A percentile compares a stretch with the other conserved stretches of the same genome.
Evolutionary conservation across 2,113 vertebrate species (phyloP).

Genomic region (Poeciliopsis turrubarensis): DNA sequence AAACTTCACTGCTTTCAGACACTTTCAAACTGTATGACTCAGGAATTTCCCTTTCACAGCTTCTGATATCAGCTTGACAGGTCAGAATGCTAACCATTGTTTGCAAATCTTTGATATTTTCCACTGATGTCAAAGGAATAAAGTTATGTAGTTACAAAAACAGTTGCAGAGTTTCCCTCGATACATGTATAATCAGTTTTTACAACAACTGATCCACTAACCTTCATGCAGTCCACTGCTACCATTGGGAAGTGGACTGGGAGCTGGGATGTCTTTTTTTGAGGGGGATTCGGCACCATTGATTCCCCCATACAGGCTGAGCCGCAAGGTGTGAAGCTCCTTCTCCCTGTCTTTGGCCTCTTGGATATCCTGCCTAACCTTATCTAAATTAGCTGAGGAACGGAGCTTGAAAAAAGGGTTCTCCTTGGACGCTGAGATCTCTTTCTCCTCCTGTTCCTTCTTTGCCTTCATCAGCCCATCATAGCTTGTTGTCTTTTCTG

Average conservation of each 20-base stretch:
- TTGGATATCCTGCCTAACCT: slow-evolving; percentile 85
- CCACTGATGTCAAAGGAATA: slow-evolving; percentile 15
- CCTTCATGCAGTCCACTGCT: slow-evolving; percentile 57
- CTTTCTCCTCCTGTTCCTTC: slow-evolving; percentile 18
- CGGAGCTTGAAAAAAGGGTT: slow-evolving; percentile 82
- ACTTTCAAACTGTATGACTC: slow-evolving; percentile 10
- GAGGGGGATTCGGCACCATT: slow-evolving; percentile 22
- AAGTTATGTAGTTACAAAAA: no score
- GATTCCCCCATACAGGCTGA: slow-evolving; percentile 76
- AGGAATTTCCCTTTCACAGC: slow-evolving; percentile 17
- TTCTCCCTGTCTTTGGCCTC: slow-evolving; percentile 80
- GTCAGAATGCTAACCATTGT: slow-evolving; percentile 10
- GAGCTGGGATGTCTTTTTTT: slow-evolving; percentile 25
- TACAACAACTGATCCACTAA: slow-evolving; percentile 47
- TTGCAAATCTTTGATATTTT: slow-evolving; percentile 34
- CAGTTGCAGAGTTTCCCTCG: neutral
- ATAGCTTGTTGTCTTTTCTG: neutral
- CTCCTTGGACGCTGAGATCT: slow-evolving; percentile 45
- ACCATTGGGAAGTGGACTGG: slow-evolving; percentile 16
- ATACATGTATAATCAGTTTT: slow-evolving; percentile 3
- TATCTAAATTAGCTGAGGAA: slow-evolving; percentile 57
- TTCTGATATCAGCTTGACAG: slow-evolving; percentile 44
- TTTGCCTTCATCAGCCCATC: neutral
- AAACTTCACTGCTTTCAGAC: neutral
- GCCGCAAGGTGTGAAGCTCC: slow-evolving; percentile 82